phyloP scores from a whole-genome alignment of 2,113 vertebrate species.

The Sus scrofa region T2T-Sscrofa CM000815.6:112644001-112644500 shows the following conservation, averaged over 20 bases:
- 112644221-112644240: background rate
- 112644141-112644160: background rate
- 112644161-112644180: background rate
- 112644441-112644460: slow-evolving; percentile 19
- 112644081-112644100: background rate
- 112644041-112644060: background rate
- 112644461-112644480: background rate
- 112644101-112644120: slow-evolving; percentile 17
- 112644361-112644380: background rate
- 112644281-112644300: background rate
- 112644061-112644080: background rate
- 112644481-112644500: background rate
- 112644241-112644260: background rate
- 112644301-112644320: background rate
- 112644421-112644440: slow-evolving; percentile 6
- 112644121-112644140: background rate
- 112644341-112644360: slow-evolving; percentile 7
- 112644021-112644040: background rate
- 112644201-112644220: background rate
- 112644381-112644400: slow-evolving; percentile 6
- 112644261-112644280: background rate
- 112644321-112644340: slow-evolving; percentile 27
- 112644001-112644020: background rate
- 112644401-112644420: slow-evolving; percentile 20
- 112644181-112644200: background rate